Base-by-base conservation (phyloP, 2,113 vertebrate species). In the Xiphophorus couchianus region DNA sequence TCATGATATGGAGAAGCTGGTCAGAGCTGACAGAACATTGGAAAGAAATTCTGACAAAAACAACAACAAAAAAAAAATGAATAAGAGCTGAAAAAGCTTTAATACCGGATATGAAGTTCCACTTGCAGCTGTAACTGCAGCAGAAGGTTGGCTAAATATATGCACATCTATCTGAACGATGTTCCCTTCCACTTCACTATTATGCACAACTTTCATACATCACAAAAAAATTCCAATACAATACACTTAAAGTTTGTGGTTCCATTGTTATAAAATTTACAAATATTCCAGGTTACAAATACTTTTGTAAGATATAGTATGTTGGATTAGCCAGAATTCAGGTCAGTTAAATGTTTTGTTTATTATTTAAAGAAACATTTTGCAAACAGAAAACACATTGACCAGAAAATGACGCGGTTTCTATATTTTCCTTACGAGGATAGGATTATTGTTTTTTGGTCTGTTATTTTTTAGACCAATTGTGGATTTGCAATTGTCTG, bases 401-500 rank as follows among this genome's bases (percentile, higher is more conserved):
- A 42, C 12, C 44, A 48, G 44, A 48, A 10, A 54, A n/a, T 9
- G 8, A 58, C 22, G 3, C 3, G 8, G 51, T n/a, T 58, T 58
- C 25, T 9, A 58, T 2, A 58, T 25, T 6, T 48, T 48, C 5
- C 17, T 17, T 48, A 17, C 5, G 3, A 58, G 25, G 33, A 66
- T 74, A 11, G 0, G 1, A 15, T 35, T 33, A 80, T 77, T 76
- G 62, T n/a, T 42, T 42, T 42, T 4, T 14, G 39, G 12, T 42
- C 13, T 5, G 71, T 67, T 73, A 71, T 62, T 69, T 25, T 29
- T 81, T 87, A 74, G 78, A 87, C 80, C 3, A 54, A 82, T 90
- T 83, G 37, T 31, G 8, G 82, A 88, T 89, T 85, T 87, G 31
- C 78, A 78, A 69, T 85, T 69, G 69, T 91, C 80, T 84, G 82